Evolutionary conservation across 2,113 vertebrate genomes (phyloP).

Genomic region (Hypocryptadius cinnamomeus): DNA sequence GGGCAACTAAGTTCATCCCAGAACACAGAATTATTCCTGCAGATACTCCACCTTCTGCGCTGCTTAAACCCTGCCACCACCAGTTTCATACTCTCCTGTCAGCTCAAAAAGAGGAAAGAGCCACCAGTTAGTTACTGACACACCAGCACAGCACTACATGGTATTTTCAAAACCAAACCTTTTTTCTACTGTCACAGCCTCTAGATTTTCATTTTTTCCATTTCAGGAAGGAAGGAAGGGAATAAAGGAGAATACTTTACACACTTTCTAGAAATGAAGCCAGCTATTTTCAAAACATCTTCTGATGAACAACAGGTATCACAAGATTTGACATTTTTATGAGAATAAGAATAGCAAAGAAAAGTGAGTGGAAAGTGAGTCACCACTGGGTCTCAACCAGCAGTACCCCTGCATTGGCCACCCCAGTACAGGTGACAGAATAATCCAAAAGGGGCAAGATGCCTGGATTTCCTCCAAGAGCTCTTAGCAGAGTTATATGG

Average conservation of each 20-base stretch:
- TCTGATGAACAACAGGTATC: neutral
- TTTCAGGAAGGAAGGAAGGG: neutral
- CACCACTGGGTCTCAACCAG: neutral
- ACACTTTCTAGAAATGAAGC: neutral
- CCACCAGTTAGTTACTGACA: neutral
- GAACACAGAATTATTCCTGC: neutral
- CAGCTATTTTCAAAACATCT: neutral
- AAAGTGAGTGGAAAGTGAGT: neutral
- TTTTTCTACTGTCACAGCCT: neutral
- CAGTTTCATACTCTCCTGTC: neutral
- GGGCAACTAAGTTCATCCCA: neutral
- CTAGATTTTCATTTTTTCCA: neutral
- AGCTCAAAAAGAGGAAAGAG: neutral
- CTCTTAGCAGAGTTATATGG: neutral
- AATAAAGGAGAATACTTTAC: neutral
- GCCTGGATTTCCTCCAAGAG: neutral
- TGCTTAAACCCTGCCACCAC: neutral
- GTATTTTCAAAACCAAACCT: neutral
- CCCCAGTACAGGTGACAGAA: neutral
- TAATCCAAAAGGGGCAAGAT: neutral
- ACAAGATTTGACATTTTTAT: neutral
- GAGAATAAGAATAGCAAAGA: neutral
- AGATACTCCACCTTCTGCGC: neutral
- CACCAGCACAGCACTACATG: neutral
- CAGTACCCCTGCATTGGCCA: neutral